Evolutionary conservation across 1,140 invertebrate genomes (phyloP), one percentile per base, ranked within the genome.

Genomic region (Drosophila kanapiae): DNA sequence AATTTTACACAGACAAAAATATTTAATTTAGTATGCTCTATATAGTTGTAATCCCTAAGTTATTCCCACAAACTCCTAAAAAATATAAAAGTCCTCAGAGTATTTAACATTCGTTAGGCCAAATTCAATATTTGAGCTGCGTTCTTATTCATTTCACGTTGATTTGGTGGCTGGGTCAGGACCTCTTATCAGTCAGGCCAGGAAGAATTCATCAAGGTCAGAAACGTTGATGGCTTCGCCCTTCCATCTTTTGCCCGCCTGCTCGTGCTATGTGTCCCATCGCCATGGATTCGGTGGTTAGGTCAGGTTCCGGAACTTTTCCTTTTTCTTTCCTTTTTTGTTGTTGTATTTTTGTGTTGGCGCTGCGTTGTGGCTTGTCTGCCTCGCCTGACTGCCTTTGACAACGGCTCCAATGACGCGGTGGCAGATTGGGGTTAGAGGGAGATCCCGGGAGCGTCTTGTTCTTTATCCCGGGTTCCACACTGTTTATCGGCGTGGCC

Each of bases 161-260:
- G 80, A 75, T 82, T 68, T 68, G 18, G 42, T 37, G 62, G 69
- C 62, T 53, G 45, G 53, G 54, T 49, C 48, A 51, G 23, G 13
- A 67, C 61, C 57, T 76, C 40, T 86, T 82, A 80, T 83, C 77
- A 74, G 69, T 61, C 67, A 51, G 64, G 64, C 48, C 67, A 59
- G 33, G 47, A 54, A 77, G 76, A 61, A 68, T 75, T 71, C 65
- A 68, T 78, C 80, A 84, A 84, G 85, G 85, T 87, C 81, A 84
- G 23, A 81, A 84, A 72, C 56, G 65, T 90, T 90, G 78, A 78
- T 69, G 76, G 78, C 49, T 57, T 68, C 70, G 53, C 8, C 18
- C 33, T 11, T 47, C 63, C 13, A 48, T 42, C 27, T 62, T 33
- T 61, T 49, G 61, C 49, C 27, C 27, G 37, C 47, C 35, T 18